These are phyloP conservation scores for Tiphia femorata DNA, from an alignment of 2,888 invertebrate species.

Conservation along the genomic window DNA sequence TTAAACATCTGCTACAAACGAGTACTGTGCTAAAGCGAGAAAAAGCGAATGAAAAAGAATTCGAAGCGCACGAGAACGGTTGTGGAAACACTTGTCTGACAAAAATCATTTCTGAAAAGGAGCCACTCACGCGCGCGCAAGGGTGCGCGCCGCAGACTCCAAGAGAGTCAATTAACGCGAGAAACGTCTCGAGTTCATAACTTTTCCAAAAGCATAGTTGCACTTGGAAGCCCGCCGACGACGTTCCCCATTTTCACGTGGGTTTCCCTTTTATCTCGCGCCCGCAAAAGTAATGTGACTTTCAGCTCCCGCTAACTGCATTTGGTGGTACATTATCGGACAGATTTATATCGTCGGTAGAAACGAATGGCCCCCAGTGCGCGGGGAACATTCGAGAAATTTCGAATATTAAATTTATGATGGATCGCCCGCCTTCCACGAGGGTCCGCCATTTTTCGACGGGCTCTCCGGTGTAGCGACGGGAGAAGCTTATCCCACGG, in stretches of 20 bases:
- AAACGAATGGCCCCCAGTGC: conserved; percentile 47
- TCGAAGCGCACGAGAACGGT: no score
- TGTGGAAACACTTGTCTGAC: no score
- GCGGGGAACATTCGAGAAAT: conserved; percentile 53
- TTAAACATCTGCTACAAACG: no score
- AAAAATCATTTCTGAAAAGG: no score
- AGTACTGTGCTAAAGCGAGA: no score
- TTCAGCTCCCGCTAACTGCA: conserved; percentile 36
- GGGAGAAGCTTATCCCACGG: conserved; percentile 28
- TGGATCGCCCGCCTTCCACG: conserved; percentile 54
- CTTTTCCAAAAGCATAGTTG: no score
- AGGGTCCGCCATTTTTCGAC: conserved; percentile 29
- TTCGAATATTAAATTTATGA: conserved; percentile 62
- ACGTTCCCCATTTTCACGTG: conserved; percentile 1
- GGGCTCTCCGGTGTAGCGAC: no score
- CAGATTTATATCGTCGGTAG: conserved; percentile 47
- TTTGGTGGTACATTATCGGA: conserved; percentile 47
- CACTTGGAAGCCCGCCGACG: background rate
- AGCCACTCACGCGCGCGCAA: no score
- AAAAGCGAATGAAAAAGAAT: no score
- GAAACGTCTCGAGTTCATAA: conserved; percentile 6
- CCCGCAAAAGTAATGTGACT: conserved; percentile 27
- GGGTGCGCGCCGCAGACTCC: no score
- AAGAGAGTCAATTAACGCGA: no score
- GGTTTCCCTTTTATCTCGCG: conserved; percentile 7